Evolutionary conservation across 92 coral and sea anemone species (phyloP), one percentile per base, ranked within the genome.

Genomic region (Paragorgia papillata): DNA sequence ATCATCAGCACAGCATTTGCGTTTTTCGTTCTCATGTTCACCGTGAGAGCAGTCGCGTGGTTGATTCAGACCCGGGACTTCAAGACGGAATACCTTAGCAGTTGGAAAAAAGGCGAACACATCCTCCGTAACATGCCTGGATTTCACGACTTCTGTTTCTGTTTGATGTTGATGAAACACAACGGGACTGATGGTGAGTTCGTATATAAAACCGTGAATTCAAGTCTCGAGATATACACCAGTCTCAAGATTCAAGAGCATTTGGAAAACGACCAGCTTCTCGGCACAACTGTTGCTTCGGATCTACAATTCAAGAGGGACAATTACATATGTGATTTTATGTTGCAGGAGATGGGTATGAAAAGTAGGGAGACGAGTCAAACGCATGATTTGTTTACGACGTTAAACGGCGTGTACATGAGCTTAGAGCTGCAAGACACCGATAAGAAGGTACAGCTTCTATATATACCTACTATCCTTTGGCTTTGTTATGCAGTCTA

Each of bases 311-410:
- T 71, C 29, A 64, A 71, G 78, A 35, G 29, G 51, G 78, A 32
- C 37, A 71, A 71, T 51, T 71, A 71, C 58, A 55, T 71, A 1
- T 71, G 78, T 20, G 64, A 71, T 55, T 53, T 55, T 31, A 71
- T 71, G 78, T 57, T 71, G 9, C 49, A 43, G 28, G 78, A 71
- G 29, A 71, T 71, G 78, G 78, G 78, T 33, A 53, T 71, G 78
- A 29, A 51, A 8, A 55, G 78, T 41, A 51, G 32, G 41, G 78
- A 71, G 64, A 33, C 64, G 26, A 43, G 78, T 20, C 49, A 71
- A 24, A 37, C 62, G 41, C 62, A 24, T 33, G 63, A 28, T 71
- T 35, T 71, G 78, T 20, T 71, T 20, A 34, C n/a, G 6, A 34
- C 78, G 7, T 53, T 71, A 34, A 35, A 43, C 50, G 7, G 63